These are phyloP conservation scores for Cheumatopsyche charites DNA, from an alignment of 1,140 invertebrate genomes.

Conservation along the genomic window DNA sequence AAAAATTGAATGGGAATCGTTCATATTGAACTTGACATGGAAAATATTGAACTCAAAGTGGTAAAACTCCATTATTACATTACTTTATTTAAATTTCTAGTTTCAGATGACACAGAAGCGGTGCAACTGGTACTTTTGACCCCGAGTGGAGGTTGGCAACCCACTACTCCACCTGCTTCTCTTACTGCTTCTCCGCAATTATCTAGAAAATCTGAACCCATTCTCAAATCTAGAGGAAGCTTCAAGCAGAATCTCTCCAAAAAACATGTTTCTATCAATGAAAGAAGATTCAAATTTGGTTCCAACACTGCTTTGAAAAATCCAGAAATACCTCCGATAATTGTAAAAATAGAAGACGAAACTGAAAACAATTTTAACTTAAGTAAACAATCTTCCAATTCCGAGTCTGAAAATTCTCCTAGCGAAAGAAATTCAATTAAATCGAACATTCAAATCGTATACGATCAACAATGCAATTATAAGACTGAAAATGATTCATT, in stretches of 20 bases:
- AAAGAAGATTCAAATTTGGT: conserved; percentile 41
- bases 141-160: conserved; percentile 41
- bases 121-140: conserved; percentile 49
- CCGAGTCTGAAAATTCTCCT: not conserved
- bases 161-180: conserved; percentile 44
- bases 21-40: too few species aligned
- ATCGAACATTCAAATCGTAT: not conserved
- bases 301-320: conserved; percentile 40
- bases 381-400: not conserved
- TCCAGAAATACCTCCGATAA: conserved; percentile 37
- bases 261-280: conserved; percentile 46
- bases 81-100: conserved; percentile 29
- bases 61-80: too few species aligned
- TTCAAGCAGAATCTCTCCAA: conserved; percentile 38
- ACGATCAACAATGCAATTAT: too few species aligned
- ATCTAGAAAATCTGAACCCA: conserved; percentile 42
- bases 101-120: conserved; percentile 53
- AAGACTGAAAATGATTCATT: conserved; percentile 23
- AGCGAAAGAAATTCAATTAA: not conserved
- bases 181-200: conserved; percentile 46
- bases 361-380: conserved; percentile 1
- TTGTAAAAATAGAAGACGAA: conserved; percentile 46
- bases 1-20: too few species aligned
- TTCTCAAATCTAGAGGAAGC: conserved; percentile 45
- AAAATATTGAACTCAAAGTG: too few species aligned